These are phyloP conservation scores for Rynchops niger DNA, from an alignment of 2,113 vertebrate species.

Conservation along the genomic window DNA sequence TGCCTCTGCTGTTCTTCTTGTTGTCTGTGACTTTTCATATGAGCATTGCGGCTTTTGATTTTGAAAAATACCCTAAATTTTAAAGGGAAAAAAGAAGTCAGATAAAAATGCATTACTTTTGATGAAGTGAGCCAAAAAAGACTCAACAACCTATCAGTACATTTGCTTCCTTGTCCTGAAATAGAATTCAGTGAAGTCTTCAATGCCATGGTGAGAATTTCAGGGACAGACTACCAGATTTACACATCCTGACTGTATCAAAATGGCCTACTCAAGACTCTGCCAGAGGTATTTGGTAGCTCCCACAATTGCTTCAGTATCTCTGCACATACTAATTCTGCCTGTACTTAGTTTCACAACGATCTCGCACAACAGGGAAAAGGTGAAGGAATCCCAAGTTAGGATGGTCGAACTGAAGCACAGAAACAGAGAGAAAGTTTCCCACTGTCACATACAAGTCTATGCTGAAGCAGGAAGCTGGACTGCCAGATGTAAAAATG, in stretches of 20 bases:
- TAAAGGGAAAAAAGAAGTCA: neutral
- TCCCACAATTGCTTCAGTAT: neutral
- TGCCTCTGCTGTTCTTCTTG: conserved; percentile 84
- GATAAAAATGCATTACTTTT: conserved; percentile 40
- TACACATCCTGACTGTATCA: neutral
- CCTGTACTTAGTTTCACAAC: neutral
- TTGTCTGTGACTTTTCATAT: conserved; percentile 90
- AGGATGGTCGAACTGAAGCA: neutral
- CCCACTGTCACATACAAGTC: neutral
- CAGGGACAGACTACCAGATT: conserved; percentile 32
- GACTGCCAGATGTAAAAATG: neutral
- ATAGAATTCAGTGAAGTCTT: conserved; percentile 49
- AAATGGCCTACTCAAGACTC: neutral
- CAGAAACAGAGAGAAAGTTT: neutral
- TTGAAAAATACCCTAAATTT: conserved; percentile 85
- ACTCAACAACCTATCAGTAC: conserved; percentile 45
- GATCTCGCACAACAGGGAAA: neutral
- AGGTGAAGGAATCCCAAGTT: fast-evolving
- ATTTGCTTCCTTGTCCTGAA: conserved; percentile 44
- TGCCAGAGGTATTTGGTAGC: neutral
- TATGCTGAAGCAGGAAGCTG: neutral
- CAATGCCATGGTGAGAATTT: conserved; percentile 24
- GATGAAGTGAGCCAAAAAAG: conserved; percentile 51
- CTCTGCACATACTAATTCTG: neutral
- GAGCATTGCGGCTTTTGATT: conserved; percentile 91